Conservation (phyloP, 2,888 invertebrate genomes). For the Brachyptera risi region DNA sequence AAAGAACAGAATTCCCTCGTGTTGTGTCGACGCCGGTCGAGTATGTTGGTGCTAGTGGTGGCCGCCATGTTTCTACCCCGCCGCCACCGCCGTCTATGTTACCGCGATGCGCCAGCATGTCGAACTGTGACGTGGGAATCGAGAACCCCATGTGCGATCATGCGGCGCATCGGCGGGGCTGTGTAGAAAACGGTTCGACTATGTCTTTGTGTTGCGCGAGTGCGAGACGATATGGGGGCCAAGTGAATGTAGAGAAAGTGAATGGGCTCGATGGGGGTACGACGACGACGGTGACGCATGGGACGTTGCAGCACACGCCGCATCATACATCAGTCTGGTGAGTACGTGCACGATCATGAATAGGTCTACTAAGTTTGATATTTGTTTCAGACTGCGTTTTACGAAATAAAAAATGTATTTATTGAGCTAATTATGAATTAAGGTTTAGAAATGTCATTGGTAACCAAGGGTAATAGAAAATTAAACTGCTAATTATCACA, state of each 20-base stretch:
- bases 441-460: too few relatives aligned
- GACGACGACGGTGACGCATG: too few relatives aligned
- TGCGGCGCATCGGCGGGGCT: constrained; percentile 5
- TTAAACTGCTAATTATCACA: too few relatives aligned
- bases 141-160: constrained; percentile 24
- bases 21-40: constrained; percentile 49
- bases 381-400: too few relatives aligned
- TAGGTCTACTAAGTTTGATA: too few relatives aligned
- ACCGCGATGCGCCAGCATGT: constrained; percentile 31
- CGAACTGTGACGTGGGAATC: constrained; percentile 26
- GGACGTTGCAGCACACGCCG: constrained; percentile 23
- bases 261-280: background rate
- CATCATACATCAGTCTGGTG: constrained; percentile 29
- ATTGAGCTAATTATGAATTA: too few relatives aligned
- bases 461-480: too few relatives aligned
- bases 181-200: constrained; percentile 27
- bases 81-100: constrained; percentile 36
- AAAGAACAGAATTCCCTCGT: constrained; percentile 10
- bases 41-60: constrained; percentile 61
- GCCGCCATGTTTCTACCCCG: constrained; percentile 50
- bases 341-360: too few relatives aligned
- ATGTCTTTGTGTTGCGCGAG: constrained; percentile 30
- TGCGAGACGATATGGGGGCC: constrained; percentile 20
- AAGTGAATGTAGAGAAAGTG: background rate
- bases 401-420: too few relatives aligned